phyloP scores from a whole-genome alignment of 2,888 invertebrate genomes.

The Rotaria socialis region DNA sequence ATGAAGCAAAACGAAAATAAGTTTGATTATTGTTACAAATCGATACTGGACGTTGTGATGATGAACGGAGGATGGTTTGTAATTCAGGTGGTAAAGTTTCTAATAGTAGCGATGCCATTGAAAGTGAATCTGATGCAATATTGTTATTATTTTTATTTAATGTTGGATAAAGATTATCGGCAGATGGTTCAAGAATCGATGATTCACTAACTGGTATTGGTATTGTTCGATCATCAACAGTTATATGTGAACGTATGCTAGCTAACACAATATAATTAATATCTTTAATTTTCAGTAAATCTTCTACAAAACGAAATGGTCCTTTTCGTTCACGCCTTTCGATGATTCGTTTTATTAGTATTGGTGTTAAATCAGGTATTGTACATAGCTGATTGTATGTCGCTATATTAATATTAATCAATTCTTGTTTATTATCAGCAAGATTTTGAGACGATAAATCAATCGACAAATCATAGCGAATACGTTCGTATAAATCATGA shows the following conservation, averaged over 20 bases:
- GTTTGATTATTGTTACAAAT: background rate
- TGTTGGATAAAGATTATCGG: background rate
- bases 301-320: conserved; percentile 70
- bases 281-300: conserved; percentile 69
- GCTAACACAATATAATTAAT: conserved; percentile 55
- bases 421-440: conserved; percentile 48
- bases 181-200: background rate
- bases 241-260: conserved; percentile 58
- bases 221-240: conserved; percentile 49
- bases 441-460: background rate
- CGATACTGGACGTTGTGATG: background rate
- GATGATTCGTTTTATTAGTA: conserved; percentile 74
- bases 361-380: conserved; percentile 67
- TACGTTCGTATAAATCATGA: too few species aligned
- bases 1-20: conserved; percentile 70
- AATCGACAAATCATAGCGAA: background rate
- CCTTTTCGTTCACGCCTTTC: conserved; percentile 69
- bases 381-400: conserved; percentile 75
- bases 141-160: background rate
- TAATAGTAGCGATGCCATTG: background rate
- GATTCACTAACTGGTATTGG: background rate
- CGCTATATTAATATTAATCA: conserved; percentile 70
- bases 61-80: conserved; percentile 27
- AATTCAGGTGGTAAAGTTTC: conserved; percentile 20
- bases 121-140: conserved; percentile 12